Percentiles rank a stretch among this genome's conserved stretches.
Evolutionary conservation across 35 echinoderm and acorn worm genomes (phyloP).

Genomic region (Apostichopus californicus): DNA sequence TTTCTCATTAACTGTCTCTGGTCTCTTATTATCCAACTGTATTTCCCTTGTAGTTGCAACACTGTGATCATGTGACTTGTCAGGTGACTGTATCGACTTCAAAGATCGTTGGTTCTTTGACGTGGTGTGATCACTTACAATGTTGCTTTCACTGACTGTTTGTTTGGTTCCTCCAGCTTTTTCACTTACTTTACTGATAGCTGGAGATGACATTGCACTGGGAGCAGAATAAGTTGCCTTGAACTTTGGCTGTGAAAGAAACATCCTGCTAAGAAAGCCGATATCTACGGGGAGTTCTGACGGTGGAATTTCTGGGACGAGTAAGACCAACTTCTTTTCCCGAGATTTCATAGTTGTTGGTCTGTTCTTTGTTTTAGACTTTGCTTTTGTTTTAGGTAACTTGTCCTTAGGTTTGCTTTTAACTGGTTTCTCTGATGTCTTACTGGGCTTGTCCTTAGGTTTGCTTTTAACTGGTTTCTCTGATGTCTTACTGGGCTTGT

Average conservation of each 20-base stretch:
- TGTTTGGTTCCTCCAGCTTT: background rate
- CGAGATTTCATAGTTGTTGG: background rate
- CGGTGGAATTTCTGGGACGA: conserved; percentile 4
- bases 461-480: background rate
- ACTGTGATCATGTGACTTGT: conserved; percentile 4
- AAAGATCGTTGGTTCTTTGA: background rate
- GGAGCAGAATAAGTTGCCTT: background rate
- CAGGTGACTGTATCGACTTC: background rate
- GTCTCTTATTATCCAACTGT: background rate
- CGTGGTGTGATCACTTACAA: background rate
- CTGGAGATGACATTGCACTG: conserved; percentile 7
- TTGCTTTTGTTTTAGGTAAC: background rate
- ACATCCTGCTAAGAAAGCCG: conserved; percentile 8
- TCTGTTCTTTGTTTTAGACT: conserved; percentile 5
- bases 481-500: too few species aligned
- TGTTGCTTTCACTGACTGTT: background rate
- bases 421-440: too few species aligned
- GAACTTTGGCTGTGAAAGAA: background rate
- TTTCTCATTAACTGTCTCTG: background rate
- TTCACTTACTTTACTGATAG: background rate
- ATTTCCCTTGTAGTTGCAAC: background rate
- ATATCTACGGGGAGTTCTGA: background rate
- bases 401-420: background rate
- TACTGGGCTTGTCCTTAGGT: background rate
- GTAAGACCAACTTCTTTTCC: conserved; percentile 19